Evolutionary conservation across 2,113 vertebrate genomes (phyloP).

Genomic region (Pithys albifrons): DNA sequence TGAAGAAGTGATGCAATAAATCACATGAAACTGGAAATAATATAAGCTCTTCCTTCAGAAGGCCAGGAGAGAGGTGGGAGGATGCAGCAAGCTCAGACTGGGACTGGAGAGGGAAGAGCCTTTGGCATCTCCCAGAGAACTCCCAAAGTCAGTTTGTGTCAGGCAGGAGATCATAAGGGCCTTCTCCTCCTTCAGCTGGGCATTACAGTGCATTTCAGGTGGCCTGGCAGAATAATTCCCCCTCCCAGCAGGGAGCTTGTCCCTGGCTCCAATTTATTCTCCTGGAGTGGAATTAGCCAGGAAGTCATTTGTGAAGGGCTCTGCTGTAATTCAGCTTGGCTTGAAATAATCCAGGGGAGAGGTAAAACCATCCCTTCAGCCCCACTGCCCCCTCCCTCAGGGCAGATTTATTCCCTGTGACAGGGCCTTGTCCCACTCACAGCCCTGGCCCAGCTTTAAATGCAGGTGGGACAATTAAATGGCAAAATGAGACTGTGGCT

Average conservation of each 20-base stretch:
- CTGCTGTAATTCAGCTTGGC: not conserved
- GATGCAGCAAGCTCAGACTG: not conserved
- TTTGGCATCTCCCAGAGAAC: not conserved
- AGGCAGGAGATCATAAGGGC: not conserved
- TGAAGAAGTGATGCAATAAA: not conserved
- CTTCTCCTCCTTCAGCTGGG: not conserved
- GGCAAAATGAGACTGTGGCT: not conserved
- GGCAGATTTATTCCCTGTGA: not conserved
- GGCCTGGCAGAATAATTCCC: slow-evolving; percentile 37
- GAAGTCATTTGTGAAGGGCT: not conserved
- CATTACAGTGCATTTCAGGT: not conserved
- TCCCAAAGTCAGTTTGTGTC: not conserved
- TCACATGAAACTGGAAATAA: not conserved
- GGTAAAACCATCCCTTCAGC: not conserved
- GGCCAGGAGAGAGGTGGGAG: not conserved
- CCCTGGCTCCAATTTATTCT: not conserved
- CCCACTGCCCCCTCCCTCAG: not conserved
- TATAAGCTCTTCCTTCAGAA: not conserved
- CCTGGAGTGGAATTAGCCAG: not conserved
- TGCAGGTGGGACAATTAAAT: slow-evolving; percentile 17
- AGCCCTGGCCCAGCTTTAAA: not conserved
- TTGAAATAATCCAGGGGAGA: not conserved
- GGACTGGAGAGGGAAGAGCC: not conserved
- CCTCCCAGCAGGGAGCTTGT: not conserved
- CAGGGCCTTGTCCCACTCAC: not conserved